Evolutionary conservation across 2,113 vertebrate species (phyloP).

Genomic region (Antennarius striatus): DNA sequence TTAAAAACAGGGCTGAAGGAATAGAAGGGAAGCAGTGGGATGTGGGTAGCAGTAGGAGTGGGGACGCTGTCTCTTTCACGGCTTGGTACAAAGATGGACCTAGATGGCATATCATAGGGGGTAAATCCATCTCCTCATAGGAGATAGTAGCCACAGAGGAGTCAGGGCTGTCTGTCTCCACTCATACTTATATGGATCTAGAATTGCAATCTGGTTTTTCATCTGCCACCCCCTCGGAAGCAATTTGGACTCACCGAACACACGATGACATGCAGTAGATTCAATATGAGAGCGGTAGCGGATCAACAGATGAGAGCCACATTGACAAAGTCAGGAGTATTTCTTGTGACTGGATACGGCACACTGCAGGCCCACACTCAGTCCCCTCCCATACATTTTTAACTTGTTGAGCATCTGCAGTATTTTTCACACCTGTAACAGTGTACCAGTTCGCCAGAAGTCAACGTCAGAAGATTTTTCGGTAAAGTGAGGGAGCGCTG

Average conservation of each 20-base stretch:
- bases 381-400: conserved; percentile 39
- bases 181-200: conserved; percentile 57
- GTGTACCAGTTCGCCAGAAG: conserved; percentile 22
- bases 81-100: conserved; percentile 23
- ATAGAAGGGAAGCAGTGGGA: neutral
- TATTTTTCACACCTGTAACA: conserved; percentile 27
- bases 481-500: neutral
- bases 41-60: neutral
- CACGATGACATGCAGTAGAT: conserved; percentile 41
- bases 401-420: conserved; percentile 11
- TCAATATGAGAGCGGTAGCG: conserved; percentile 32
- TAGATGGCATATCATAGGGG: conserved; percentile 51
- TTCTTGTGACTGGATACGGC: conserved; percentile 50
- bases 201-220: conserved; percentile 57
- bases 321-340: conserved; percentile 33
- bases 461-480: neutral
- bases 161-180: conserved; percentile 41
- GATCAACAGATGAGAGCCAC: conserved; percentile 41
- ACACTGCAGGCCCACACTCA: conserved; percentile 30
- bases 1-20: conserved; percentile 43
- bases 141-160: conserved; percentile 38
- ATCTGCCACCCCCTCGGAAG: conserved; percentile 64
- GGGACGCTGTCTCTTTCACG: conserved; percentile 34
- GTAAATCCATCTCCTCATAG: conserved; percentile 53
- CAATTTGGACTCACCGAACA: conserved; percentile 59